Conservation (phyloP, 2,888 invertebrate species). For the Phania funesta region DNA sequence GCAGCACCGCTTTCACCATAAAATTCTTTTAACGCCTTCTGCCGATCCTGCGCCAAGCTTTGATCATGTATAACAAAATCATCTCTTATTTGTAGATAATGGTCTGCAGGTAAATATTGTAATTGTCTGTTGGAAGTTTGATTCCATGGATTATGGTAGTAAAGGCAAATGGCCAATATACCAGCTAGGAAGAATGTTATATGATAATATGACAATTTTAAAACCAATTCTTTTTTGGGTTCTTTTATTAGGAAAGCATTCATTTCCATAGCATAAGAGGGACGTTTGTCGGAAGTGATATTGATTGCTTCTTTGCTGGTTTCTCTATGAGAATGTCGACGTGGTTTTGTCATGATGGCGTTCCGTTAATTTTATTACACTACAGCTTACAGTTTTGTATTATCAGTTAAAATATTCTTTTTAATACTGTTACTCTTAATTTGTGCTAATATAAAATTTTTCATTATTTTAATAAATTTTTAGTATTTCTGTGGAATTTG, state of each 20-base stretch:
- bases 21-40: conserved; percentile 72
- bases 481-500: not conserved
- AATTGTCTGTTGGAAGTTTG: conserved; percentile 67
- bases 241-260: conserved; percentile 40
- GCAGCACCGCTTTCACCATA: conserved; percentile 73
- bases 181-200: conserved; percentile 74
- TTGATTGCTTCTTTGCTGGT: not conserved
- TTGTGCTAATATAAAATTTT: not conserved
- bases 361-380: not conserved
- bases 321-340: conserved; percentile 49
- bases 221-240: conserved; percentile 43
- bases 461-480: not conserved
- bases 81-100: conserved; percentile 77
- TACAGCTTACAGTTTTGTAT: not conserved
- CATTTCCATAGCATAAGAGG: conserved; percentile 51
- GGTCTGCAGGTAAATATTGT: conserved; percentile 75
- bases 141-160: conserved; percentile 70
- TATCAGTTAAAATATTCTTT: not conserved
- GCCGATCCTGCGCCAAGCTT: not conserved
- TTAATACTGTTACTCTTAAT: not conserved
- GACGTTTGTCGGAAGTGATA: conserved; percentile 31
- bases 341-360: conserved; percentile 56
- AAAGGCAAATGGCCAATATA: conserved; percentile 72
- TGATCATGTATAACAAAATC: conserved; percentile 76
- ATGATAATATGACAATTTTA: conserved; percentile 63